Evolutionary conservation across 2,113 vertebrate species (phyloP).

Genomic region (Conger conger): DNA sequence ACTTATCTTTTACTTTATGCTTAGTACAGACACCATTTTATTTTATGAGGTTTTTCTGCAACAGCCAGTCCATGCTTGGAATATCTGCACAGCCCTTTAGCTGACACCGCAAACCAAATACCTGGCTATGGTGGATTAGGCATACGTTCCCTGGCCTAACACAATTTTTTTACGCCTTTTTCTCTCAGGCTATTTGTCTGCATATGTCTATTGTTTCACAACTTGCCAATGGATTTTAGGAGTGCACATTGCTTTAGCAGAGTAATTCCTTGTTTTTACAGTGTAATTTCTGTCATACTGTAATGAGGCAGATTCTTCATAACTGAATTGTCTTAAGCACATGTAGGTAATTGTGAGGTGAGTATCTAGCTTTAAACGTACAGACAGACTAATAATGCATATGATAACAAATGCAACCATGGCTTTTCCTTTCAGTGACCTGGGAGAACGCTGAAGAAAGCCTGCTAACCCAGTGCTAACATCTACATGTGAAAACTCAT

Average conservation of each 20-base stretch:
- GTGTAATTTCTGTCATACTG: too few species aligned
- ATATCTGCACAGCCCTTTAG: not conserved
- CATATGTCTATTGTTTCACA: too few species aligned
- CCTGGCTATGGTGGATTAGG: too few species aligned
- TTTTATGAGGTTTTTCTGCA: not conserved
- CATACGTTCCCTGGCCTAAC: too few species aligned
- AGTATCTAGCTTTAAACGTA: not conserved
- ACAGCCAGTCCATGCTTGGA: not conserved
- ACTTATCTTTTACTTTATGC: not conserved
- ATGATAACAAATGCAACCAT: slow-evolving; percentile 12
- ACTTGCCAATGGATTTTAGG: too few species aligned
- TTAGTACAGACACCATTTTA: not conserved
- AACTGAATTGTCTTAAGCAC: not conserved
- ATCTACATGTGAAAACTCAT: not conserved
- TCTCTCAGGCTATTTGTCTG: too few species aligned
- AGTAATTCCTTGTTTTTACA: too few species aligned
- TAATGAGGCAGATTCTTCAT: not conserved
- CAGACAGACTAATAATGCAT: not conserved
- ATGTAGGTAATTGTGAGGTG: not conserved
- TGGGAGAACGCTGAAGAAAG: not conserved
- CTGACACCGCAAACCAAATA: too few species aligned
- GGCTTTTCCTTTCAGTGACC: slow-evolving; percentile 7
- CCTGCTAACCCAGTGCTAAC: not conserved
- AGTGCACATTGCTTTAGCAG: too few species aligned
- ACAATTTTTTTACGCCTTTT: too few species aligned